Conservation (phyloP, 2,797 vertebrate genomes). For the Acropternis orthonyx region DNA sequence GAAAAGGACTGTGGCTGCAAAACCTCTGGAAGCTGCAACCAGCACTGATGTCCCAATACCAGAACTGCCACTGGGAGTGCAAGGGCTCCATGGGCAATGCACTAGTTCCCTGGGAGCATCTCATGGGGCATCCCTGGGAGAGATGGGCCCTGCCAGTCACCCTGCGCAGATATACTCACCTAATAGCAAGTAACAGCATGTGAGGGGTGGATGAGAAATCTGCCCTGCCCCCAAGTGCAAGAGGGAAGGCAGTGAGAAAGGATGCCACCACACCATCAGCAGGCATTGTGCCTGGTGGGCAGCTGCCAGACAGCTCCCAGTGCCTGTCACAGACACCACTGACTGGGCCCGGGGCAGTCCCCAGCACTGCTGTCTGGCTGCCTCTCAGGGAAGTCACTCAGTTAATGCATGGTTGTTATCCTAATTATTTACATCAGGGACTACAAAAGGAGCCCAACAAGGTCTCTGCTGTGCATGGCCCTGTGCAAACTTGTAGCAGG, state of each 20-base stretch:
- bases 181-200: not conserved
- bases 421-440: not conserved
- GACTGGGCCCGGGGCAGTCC: accelerated
- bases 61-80: not conserved
- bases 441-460: not conserved
- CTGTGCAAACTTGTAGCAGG: not conserved
- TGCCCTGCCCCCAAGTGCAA: not conserved
- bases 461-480: not conserved
- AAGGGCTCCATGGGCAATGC: accelerated
- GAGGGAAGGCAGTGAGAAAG: not conserved
- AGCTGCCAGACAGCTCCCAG: not conserved
- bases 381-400: not conserved
- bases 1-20: not conserved
- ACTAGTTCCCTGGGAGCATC: not conserved
- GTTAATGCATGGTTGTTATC: not conserved
- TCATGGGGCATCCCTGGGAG: not conserved
- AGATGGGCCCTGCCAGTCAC: accelerated
- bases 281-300: not conserved
- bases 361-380: not conserved
- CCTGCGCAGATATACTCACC: not conserved
- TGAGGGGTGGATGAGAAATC: not conserved
- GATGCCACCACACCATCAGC: not conserved
- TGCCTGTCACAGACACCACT: accelerated
- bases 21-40: not conserved
- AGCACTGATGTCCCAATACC: not conserved